These are phyloP conservation scores for Drosophila putrida DNA, from an alignment of 2,888 invertebrate species.

Conservation along the genomic window DNA sequence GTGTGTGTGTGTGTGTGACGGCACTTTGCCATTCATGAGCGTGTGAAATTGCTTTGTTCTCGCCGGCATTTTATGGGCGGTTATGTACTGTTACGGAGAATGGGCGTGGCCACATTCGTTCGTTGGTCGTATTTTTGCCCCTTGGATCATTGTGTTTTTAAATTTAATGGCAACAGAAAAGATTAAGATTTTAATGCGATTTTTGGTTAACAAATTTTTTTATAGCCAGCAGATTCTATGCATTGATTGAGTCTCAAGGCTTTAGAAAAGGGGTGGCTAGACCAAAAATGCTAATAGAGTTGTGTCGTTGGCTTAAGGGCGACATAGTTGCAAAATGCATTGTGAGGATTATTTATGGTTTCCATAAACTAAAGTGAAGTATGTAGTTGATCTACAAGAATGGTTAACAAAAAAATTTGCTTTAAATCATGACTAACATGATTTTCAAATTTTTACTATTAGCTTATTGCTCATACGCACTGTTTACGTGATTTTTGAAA, in stretches of 20 bases:
- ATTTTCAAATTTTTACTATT: too few species aligned
- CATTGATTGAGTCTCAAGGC: not conserved
- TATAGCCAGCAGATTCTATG: constrained; percentile 9
- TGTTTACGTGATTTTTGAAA: too few species aligned
- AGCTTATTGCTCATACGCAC: too few species aligned
- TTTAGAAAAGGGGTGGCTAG: not conserved
- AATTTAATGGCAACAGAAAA: constrained; percentile 78
- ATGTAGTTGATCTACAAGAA: not conserved
- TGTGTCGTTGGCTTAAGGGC: not conserved
- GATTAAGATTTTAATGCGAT: constrained; percentile 76
- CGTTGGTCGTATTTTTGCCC: constrained; percentile 22
- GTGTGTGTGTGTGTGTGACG: constrained; percentile 17
- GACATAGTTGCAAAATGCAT: not conserved
- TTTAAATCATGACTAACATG: not conserved
- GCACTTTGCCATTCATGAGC: constrained; percentile 56
- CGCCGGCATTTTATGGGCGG: constrained; percentile 50
- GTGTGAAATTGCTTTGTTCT: constrained; percentile 76
- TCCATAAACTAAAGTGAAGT: not conserved
- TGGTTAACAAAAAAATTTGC: not conserved
- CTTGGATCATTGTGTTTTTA: constrained; percentile 35
- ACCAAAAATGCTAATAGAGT: not conserved
- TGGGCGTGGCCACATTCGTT: constrained; percentile 31
- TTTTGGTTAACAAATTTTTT: constrained; percentile 69
- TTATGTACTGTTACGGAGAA: constrained; percentile 21
- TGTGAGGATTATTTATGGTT: not conserved